phyloP scores from a whole-genome alignment of 2,113 vertebrate genomes.

The Stegastes partitus region DNA sequence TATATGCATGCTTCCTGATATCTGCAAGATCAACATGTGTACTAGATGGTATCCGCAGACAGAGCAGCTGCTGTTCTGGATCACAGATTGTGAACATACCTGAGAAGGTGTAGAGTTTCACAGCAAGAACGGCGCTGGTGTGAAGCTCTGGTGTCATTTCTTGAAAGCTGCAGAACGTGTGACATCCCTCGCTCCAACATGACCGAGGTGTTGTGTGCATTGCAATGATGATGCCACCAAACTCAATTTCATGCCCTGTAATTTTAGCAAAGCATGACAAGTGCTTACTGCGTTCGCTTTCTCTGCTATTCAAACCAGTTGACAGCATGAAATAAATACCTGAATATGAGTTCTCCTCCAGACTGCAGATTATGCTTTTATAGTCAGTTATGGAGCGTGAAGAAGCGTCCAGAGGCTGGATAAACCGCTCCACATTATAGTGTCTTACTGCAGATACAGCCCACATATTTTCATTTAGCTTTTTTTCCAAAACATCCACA shows the following conservation, averaged over 20 bases:
- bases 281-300: background rate
- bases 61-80: slow-evolving; percentile 20
- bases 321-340: background rate
- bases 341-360: background rate
- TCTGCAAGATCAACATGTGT: slow-evolving; percentile 1
- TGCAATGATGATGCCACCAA: slow-evolving; percentile 15
- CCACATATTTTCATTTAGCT: background rate
- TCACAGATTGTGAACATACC: slow-evolving; percentile 20
- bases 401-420: background rate
- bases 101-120: background rate
- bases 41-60: background rate
- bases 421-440: background rate
- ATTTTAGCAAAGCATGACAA: slow-evolving; percentile 2
- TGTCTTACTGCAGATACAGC: background rate
- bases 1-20: slow-evolving; percentile 1
- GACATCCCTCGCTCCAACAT: slow-evolving; percentile 2
- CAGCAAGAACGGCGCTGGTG: background rate
- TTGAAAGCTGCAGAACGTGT: background rate
- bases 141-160: background rate
- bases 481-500: slow-evolving; percentile 26
- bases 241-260: slow-evolving; percentile 9
- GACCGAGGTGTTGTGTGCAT: background rate
- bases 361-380: background rate
- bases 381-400: too few species aligned
- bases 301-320: background rate